Evolutionary conservation across 2,113 vertebrate species (phyloP).

Genomic region (Egretta garzetta): DNA sequence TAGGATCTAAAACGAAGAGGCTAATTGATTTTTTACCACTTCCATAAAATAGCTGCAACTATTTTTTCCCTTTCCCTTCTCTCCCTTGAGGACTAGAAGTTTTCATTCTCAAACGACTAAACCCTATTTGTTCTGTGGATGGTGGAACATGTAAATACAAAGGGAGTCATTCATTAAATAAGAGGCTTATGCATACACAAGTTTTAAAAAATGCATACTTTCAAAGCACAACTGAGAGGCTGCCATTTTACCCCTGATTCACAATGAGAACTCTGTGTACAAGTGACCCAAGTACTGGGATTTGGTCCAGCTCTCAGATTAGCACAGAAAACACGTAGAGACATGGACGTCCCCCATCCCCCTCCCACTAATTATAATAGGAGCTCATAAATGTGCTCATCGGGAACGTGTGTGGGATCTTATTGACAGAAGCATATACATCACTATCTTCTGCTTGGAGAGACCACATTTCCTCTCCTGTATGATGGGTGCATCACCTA

Average conservation of each 20-base stretch:
- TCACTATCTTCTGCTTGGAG: neutral
- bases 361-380: conserved; percentile 21
- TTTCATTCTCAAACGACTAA: conserved; percentile 78
- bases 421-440: neutral
- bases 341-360: conserved; percentile 37
- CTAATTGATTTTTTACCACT: conserved; percentile 46
- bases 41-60: conserved; percentile 57
- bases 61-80: neutral
- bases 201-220: conserved; percentile 80
- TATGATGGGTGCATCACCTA: neutral
- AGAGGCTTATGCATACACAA: conserved; percentile 83
- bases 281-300: conserved; percentile 78
- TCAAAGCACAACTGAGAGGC: conserved; percentile 74
- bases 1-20: conserved; percentile 6
- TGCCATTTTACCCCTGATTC: conserved; percentile 74
- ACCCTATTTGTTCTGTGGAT: conserved; percentile 80
- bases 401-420: neutral
- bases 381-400: conserved; percentile 33
- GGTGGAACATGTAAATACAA: conserved; percentile 82
- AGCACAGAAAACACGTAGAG: conserved; percentile 80
- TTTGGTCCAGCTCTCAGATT: conserved; percentile 80
- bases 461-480: neutral
- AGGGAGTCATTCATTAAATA: conserved; percentile 83
- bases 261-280: conserved; percentile 84
- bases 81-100: conserved; percentile 72